A percentile compares a stretch with the other conserved stretches of the same genome.
Conservation (phyloP, 2,888 invertebrate species). For the Deroplatys truncata region DNA sequence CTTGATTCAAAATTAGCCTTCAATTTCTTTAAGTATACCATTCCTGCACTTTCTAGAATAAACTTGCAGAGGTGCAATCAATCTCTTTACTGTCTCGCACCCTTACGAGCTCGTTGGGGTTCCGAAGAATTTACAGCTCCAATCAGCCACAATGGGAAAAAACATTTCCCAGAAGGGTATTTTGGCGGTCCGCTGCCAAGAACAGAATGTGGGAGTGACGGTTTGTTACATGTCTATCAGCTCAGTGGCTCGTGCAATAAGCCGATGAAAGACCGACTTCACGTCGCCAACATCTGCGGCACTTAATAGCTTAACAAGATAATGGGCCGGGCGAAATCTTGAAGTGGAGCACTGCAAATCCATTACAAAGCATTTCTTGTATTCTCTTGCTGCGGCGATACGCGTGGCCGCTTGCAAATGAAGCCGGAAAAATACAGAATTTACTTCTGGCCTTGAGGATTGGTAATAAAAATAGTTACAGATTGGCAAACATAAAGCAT, state of each 20-base stretch:
- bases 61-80: no score
- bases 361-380: not conserved
- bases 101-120: not conserved
- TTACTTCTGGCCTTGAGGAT: no score
- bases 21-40: no score
- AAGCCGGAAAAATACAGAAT: no score
- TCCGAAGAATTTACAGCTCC: not conserved
- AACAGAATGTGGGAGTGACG: not conserved
- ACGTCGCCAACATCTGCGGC: not conserved
- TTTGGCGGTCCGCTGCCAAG: not conserved
- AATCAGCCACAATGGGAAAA: not conserved
- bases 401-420: no score
- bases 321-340: not conserved
- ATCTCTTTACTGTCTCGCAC: no score
- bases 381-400: no score
- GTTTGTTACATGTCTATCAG: not conserved
- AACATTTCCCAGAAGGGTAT: not conserved
- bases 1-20: no score
- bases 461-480: no score
- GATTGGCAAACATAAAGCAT: no score
- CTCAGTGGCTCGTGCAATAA: not conserved
- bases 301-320: not conserved
- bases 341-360: not conserved
- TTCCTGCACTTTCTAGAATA: no score
- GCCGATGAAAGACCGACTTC: not conserved